Percentiles rank a stretch among this genome's conserved stretches.
Conservation (phyloP, 2,797 vertebrate genomes). For the Poeciliopsis presidionis region DNA sequence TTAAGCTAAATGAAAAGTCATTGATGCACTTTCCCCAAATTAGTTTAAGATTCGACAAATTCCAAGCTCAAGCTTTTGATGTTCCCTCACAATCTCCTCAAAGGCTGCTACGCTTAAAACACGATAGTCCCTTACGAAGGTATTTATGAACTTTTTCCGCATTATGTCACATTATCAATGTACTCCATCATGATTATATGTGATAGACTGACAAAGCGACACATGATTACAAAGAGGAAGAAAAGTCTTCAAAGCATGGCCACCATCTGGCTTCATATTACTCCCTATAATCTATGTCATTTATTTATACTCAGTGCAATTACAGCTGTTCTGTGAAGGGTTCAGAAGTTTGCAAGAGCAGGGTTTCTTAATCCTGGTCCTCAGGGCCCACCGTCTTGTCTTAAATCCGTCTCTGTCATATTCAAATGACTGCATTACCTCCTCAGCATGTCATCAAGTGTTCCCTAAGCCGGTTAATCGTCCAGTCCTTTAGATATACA, state of each 20-base stretch:
- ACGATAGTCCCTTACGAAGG: not conserved
- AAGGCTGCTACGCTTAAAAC: slow-evolving; percentile 22
- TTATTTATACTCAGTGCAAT: not conserved
- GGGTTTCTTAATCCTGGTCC: not conserved
- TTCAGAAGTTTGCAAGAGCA: not conserved
- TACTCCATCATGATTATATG: not conserved
- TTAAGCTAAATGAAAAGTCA: slow-evolving; percentile 51
- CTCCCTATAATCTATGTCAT: not conserved
- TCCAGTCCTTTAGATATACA: not conserved
- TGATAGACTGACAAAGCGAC: not conserved
- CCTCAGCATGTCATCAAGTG: not conserved
- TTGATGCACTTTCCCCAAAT: slow-evolving; percentile 40
- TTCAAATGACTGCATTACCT: not conserved
- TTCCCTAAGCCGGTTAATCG: not conserved
- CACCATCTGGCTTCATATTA: not conserved
- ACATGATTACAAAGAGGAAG: not conserved
- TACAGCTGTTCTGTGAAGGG: not conserved
- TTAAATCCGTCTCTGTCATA: not conserved
- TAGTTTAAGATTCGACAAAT: slow-evolving; percentile 48
- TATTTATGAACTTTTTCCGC: not conserved
- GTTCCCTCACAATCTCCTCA: slow-evolving; percentile 20
- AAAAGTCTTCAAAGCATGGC: not conserved
- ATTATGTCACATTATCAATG: not conserved
- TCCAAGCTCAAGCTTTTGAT: slow-evolving; percentile 42
- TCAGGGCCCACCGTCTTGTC: not conserved